A percentile compares a stretch with the other conserved stretches of the same genome.
phyloP scores from a whole-genome alignment of 2,888 invertebrate species.

The Dascillus cervinus region DNA sequence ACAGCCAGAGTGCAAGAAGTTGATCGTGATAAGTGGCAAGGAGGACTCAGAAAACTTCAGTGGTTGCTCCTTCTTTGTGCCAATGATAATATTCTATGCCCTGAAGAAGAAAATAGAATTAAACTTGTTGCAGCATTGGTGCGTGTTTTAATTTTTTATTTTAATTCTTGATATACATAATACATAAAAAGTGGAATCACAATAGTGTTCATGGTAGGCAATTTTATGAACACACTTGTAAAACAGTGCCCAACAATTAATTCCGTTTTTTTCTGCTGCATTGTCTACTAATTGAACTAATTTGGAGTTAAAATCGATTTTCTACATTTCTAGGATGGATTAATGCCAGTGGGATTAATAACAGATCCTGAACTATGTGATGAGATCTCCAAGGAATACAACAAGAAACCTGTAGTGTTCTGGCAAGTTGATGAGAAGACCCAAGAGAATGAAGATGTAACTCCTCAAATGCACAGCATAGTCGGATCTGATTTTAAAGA shows the following conservation, averaged over 20 bases:
- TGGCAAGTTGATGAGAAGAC: conserved; percentile 29
- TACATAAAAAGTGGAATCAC: no score
- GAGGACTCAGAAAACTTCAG: conserved; percentile 31
- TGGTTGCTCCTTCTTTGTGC: conserved; percentile 55
- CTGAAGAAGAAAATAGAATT: conserved; percentile 48
- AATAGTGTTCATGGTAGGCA: no score
- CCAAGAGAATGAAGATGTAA: conserved; percentile 20
- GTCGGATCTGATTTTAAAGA: conserved; percentile 45
- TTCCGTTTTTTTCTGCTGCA: no score
- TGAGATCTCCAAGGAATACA: conserved; percentile 36
- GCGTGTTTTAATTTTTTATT: conserved; percentile 30
- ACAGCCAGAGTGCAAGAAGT: conserved; percentile 41
- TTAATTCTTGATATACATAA: no score
- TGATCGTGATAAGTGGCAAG: conserved; percentile 37
- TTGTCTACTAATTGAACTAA: no score
- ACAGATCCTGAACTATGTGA: conserved; percentile 42
- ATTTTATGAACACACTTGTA: no score
- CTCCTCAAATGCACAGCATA: conserved; percentile 25
- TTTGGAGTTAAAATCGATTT: neutral
- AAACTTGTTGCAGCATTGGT: conserved; percentile 72
- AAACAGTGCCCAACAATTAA: no score
- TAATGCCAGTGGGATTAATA: conserved; percentile 48
- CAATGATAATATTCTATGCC: conserved; percentile 47
- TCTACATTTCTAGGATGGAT: conserved; percentile 36
- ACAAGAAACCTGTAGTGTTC: conserved; percentile 31